Evolutionary conservation across 2,113 vertebrate genomes (phyloP).

Genomic region (Astatoreochromis straeleni): DNA sequence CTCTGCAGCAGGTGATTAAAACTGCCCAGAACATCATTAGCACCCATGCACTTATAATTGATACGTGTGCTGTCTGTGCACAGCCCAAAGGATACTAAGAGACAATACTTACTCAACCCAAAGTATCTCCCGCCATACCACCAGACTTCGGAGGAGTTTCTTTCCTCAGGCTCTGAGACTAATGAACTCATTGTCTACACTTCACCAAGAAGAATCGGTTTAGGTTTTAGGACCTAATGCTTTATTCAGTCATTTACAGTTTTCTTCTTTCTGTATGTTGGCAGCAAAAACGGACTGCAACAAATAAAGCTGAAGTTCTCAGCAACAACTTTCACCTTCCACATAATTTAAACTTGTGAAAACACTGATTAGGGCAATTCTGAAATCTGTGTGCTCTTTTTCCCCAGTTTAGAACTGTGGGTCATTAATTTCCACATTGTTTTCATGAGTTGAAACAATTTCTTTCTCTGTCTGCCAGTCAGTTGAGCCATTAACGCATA

Average conservation of each 20-base stretch:
- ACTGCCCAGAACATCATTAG: neutral
- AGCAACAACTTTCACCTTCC: neutral
- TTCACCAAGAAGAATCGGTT: neutral
- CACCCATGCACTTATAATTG: neutral
- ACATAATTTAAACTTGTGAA: neutral
- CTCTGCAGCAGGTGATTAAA: neutral
- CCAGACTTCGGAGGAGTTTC: neutral
- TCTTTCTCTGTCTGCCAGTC: neutral
- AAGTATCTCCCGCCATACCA: neutral
- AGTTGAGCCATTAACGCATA: neutral
- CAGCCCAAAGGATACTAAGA: neutral
- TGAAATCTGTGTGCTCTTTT: neutral
- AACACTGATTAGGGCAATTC: neutral
- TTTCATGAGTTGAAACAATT: neutral
- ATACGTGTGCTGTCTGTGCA: neutral
- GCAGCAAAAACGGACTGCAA: neutral
- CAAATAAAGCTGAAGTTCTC: neutral
- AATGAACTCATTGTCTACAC: neutral
- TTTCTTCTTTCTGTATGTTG: neutral
- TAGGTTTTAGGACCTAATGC: neutral
- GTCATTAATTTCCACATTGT: neutral
- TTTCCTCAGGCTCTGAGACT: neutral
- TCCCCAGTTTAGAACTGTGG: neutral
- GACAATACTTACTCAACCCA: neutral
- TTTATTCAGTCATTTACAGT: neutral